Evolutionary conservation across 2,888 invertebrate species (phyloP).

Genomic region (Caenorhabditis sp.): DNA sequence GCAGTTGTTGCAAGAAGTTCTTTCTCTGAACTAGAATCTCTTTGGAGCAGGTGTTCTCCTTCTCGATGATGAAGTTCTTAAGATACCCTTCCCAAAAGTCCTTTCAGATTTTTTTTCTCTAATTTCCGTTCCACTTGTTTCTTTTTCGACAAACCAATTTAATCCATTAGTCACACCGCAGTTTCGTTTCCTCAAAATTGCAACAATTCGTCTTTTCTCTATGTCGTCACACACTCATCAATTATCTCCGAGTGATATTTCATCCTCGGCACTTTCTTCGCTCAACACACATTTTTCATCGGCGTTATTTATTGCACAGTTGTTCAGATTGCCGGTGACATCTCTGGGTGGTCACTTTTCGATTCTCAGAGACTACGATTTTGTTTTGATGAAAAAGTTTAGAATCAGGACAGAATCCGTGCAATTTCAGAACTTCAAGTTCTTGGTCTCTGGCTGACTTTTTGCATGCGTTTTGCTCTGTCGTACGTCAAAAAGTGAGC

Average conservation of each 20-base stretch:
- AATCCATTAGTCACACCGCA: conserved; percentile 10
- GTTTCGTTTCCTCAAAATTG: conserved; percentile 15
- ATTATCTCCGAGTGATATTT: conserved; percentile 54
- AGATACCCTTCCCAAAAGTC: too few relatives aligned
- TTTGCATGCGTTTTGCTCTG: conserved; percentile 17
- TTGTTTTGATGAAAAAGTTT: conserved; percentile 15
- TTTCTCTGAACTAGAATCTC: too few relatives aligned
- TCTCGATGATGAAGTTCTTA: too few relatives aligned
- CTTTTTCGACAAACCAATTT: background rate
- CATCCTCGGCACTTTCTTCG: conserved; percentile 56
- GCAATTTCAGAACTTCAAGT: conserved; percentile 12
- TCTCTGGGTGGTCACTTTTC: conserved; percentile 27
- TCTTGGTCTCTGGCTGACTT: background rate
- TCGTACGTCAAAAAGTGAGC: conserved; percentile 26
- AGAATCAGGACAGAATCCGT: background rate
- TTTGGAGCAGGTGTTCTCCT: too few relatives aligned
- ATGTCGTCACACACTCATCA: conserved; percentile 57
- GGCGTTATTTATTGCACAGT: conserved; percentile 61
- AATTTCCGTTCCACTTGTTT: background rate
- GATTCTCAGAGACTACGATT: conserved; percentile 35
- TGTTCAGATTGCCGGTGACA: conserved; percentile 41
- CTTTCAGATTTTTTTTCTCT: too few relatives aligned
- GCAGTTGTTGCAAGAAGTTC: background rate
- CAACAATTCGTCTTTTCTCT: conserved; percentile 40
- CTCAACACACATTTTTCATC: conserved; percentile 55